Evolutionary conservation across 2,113 vertebrate genomes (phyloP).

Genomic region (Cyrtonyx montezumae): DNA sequence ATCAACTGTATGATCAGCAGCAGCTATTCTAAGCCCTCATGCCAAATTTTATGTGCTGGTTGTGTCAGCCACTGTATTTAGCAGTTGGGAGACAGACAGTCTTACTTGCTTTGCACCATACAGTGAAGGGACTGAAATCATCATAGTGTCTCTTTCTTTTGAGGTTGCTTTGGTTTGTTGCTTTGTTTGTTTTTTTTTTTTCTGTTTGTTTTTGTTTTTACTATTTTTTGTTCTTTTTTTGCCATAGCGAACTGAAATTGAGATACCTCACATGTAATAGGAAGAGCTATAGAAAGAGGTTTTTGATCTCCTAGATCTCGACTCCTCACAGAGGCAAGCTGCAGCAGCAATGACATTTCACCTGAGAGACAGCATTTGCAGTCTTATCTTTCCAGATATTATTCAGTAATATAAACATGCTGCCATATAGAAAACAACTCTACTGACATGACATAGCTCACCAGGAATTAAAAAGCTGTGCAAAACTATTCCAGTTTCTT

Average conservation of each 20-base stretch:
- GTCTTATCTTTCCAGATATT: neutral
- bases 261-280: neutral
- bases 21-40: neutral
- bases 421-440: neutral
- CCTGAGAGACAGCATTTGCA: neutral
- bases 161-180: neutral
- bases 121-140: neutral
- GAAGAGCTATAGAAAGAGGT: neutral
- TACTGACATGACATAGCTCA: neutral
- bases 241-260: neutral
- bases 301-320: neutral
- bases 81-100: rapidly evolving
- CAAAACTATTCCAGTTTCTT: constrained; percentile 41
- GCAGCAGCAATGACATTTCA: constrained; percentile 9
- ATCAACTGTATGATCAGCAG: neutral
- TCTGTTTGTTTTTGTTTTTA: neutral
- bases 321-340: neutral
- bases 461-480: constrained; percentile 38
- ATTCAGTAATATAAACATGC: neutral
- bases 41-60: neutral
- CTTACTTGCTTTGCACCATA: neutral
- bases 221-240: neutral
- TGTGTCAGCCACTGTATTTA: neutral
- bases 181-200: neutral
- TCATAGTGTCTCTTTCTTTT: neutral